Evolutionary conservation across 2,797 vertebrate species (phyloP), one percentile per base, ranked within the genome.

Genomic region (Falco columbarius): DNA sequence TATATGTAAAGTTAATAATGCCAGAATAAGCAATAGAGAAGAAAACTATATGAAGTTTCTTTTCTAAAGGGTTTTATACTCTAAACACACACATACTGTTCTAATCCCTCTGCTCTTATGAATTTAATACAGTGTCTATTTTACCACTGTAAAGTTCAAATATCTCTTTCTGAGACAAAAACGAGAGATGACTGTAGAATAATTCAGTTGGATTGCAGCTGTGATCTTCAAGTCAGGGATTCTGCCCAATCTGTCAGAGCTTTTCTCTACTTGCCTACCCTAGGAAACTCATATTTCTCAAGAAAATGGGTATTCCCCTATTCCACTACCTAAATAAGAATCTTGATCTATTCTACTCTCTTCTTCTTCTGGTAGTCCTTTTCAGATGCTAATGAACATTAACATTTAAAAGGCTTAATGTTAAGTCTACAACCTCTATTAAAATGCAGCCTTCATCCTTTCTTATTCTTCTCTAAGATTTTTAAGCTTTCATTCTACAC

Each of bases 351-450:
- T 62, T 91, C n/a, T 80, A 46, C 30, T 70, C 10, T 67, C 15
- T 76, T 79, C 14, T 76, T 56, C 36, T 90, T 88, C 59, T 71
- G 27, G 21, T 81, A 67, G 46, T 23, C 49, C 23, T 81, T 88
- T 95, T 95, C 61, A 85, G 23, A 87, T 85, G 47, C 23, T 92
- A 92, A 95, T 82, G 51, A 91, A 58, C 27, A 88, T 66, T 86
- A 79, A 58, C 46, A 90, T 86, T 75, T 58, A 62, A 91, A 89
- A 92, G 24, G 13, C 14, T 62, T 62, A 30, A 14, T 62, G 13
- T 17, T 81, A 79, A 88, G 34, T 72, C 55, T 86, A 58, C 15
- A 80, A 66, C 10, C 22, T 47, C 30, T 73, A 7, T 58, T 86
- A 75, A 95, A 94, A 72, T 19, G 5, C 27, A 74, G 13, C 1